Conservation (phyloP, 2,888 invertebrate species). For the Drosophila incognita region DNA sequence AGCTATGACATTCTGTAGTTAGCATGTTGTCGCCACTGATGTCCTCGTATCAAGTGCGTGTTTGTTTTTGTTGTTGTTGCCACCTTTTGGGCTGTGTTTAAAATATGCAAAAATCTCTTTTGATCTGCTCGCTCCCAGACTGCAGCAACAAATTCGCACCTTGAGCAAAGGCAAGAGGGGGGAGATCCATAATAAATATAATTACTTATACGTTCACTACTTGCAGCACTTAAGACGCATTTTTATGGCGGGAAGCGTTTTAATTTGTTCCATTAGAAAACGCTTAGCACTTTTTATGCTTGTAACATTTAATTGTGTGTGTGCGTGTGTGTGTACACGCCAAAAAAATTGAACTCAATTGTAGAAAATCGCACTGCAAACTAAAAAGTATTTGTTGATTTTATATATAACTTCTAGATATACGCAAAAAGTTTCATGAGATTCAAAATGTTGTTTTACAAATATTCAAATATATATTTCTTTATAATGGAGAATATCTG, state of each 20-base stretch:
- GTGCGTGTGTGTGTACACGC: not conserved
- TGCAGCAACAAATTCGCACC: slow-evolving; percentile 67
- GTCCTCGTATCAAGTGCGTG: slow-evolving; percentile 9
- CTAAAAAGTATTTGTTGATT: not conserved
- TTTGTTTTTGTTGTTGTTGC: slow-evolving; percentile 6
- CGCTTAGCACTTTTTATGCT: slow-evolving; percentile 56
- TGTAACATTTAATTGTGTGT: slow-evolving; percentile 39
- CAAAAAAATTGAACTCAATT: not conserved
- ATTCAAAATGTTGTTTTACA: not conserved
- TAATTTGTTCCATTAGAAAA: slow-evolving; percentile 76
- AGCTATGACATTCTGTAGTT: slow-evolving; percentile 29
- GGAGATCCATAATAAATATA: slow-evolving; percentile 2
- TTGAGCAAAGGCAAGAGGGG: slow-evolving; percentile 16
- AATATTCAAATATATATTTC: not conserved
- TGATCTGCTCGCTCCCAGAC: slow-evolving; percentile 64
- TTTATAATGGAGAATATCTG: not conserved
- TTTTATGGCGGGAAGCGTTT: slow-evolving; percentile 47
- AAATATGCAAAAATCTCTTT: slow-evolving; percentile 72
- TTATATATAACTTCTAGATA: not conserved
- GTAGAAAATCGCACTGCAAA: not conserved
- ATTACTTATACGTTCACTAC: slow-evolving; percentile 10
- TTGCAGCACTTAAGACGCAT: slow-evolving; percentile 31
- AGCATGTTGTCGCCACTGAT: slow-evolving; percentile 21
- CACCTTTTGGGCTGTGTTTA: slow-evolving; percentile 41
- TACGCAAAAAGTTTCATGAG: too few relatives aligned